A percentile compares a stretch with the other conserved stretches of the same genome.
These are phyloP conservation scores for Tetropium fuscum DNA, from an alignment of 2,888 invertebrate species.

Conservation along the genomic window DNA sequence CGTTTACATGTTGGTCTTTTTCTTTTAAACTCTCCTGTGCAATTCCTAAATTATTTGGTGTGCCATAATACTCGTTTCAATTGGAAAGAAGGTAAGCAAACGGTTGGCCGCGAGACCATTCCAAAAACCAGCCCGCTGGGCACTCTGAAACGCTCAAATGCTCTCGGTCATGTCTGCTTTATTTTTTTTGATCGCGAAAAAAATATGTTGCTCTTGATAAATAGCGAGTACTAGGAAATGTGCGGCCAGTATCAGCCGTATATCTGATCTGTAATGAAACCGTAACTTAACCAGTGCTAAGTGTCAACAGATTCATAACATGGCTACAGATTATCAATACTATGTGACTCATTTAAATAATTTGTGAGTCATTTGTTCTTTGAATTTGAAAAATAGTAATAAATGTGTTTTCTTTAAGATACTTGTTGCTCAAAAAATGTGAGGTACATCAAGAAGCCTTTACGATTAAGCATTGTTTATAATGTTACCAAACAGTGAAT, in stretches of 20 bases:
- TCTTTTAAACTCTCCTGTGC: no score
- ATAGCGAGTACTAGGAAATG: constrained; percentile 51
- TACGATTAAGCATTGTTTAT: no score
- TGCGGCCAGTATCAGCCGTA: constrained; percentile 44
- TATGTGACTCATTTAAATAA: constrained; percentile 62
- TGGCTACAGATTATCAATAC: constrained; percentile 62
- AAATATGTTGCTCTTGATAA: constrained; percentile 52
- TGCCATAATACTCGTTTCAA: constrained; percentile 35
- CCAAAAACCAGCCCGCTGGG: constrained; percentile 25
- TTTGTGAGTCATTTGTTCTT: constrained; percentile 60
- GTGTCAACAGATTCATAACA: constrained; percentile 36
- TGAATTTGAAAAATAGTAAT: constrained; percentile 1
- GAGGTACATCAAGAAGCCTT: no score
- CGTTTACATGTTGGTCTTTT: constrained; percentile 42
- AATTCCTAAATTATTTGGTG: constrained; percentile 39
- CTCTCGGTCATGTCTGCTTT: constrained; percentile 50
- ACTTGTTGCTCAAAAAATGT: background rate
- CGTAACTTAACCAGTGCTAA: constrained; percentile 3
- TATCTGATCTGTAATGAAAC: constrained; percentile 37
- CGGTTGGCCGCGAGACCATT: constrained; percentile 8
- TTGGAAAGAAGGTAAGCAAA: constrained; percentile 42
- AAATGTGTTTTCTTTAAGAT: background rate
- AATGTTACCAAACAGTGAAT: no score
- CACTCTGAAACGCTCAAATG: constrained; percentile 43
- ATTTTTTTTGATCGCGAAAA: constrained; percentile 55